Evolutionary conservation across 2,113 vertebrate genomes (phyloP).

Genomic region (Calidris pugnax): DNA sequence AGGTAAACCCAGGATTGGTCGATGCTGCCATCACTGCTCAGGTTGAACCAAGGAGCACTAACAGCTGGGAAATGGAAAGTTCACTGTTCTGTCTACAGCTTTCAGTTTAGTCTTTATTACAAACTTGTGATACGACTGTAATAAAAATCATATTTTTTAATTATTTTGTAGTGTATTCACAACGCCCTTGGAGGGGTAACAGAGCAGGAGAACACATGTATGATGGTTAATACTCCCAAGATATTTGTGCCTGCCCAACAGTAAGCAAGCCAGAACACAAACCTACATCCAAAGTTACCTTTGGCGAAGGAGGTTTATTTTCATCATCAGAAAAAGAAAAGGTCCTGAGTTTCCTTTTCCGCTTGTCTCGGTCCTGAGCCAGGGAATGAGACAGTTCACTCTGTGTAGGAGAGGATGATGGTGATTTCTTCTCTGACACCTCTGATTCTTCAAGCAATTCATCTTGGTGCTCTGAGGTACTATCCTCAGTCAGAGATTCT

Average conservation of each 20-base stretch:
- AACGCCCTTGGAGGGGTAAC: not conserved
- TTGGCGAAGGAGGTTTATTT: constrained; percentile 91
- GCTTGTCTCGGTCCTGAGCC: constrained; percentile 75
- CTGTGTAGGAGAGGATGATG: constrained; percentile 85
- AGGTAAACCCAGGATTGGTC: not conserved
- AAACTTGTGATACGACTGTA: not conserved
- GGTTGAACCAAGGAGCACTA: not conserved
- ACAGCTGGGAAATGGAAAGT: not conserved
- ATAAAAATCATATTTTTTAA: not conserved
- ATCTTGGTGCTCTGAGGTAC: constrained; percentile 89
- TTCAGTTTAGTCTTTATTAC: not conserved
- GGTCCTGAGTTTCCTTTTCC: constrained; percentile 85
- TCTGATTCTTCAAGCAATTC: constrained; percentile 93
- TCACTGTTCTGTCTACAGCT: not conserved
- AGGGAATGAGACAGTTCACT: constrained; percentile 81
- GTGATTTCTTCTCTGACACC: constrained; percentile 88
- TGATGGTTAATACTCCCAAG: not conserved
- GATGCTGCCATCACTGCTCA: not conserved
- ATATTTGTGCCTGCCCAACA: not conserved
- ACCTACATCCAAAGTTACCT: constrained; percentile 74
- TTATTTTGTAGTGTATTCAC: not conserved
- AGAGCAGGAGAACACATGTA: not conserved
- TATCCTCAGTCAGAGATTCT: constrained; percentile 90
- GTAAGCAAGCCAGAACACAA: not conserved
- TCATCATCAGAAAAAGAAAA: constrained; percentile 93